Conservation (phyloP, 2,113 vertebrate species). For the Patagioenas fasciata region DNA sequence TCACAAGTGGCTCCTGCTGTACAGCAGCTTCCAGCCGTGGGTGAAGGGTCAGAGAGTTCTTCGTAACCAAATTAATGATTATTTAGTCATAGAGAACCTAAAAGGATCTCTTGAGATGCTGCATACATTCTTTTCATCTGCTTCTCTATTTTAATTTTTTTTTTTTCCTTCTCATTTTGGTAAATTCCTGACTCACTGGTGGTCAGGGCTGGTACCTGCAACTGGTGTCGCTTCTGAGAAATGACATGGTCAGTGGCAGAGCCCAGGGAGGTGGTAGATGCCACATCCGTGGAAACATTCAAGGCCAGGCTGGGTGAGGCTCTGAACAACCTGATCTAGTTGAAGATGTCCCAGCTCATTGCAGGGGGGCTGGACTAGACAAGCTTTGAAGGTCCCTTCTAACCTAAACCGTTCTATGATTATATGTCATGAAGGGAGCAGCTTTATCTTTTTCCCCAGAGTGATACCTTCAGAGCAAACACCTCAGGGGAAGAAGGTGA, state of each 20-base stretch:
- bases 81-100: neutral
- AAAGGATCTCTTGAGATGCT: neutral
- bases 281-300: too few relatives aligned
- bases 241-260: accelerated
- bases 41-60: neutral
- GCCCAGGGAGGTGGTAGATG: too few relatives aligned
- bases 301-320: too few relatives aligned
- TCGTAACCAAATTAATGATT: neutral
- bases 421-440: accelerated
- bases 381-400: too few relatives aligned
- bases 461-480: neutral
- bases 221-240: neutral
- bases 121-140: neutral
- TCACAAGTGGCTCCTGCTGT: neutral
- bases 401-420: too few relatives aligned
- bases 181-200: neutral
- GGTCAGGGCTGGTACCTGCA: neutral
- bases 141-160: neutral
- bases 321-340: too few relatives aligned
- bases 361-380: too few relatives aligned
- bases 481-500: neutral
- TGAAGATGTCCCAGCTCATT: too few relatives aligned
- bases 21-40: accelerated
- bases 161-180: neutral
- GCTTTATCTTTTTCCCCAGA: neutral